Conservation (phyloP, 2,888 invertebrate species). For the Atherix ibis region DNA sequence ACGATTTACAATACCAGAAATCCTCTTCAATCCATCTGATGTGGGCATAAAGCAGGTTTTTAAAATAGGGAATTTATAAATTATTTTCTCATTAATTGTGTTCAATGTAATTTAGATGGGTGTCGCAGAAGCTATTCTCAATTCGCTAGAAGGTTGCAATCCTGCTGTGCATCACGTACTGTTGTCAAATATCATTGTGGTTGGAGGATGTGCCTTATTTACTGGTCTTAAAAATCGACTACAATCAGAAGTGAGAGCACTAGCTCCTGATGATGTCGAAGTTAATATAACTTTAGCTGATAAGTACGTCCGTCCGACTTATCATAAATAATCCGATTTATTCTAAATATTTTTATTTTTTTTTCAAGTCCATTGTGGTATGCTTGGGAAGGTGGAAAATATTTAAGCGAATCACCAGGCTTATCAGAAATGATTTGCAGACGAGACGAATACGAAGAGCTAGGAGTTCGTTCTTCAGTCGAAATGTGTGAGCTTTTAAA, state of each 20-base stretch:
- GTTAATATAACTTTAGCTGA: slow-evolving; percentile 55
- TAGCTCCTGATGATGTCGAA: slow-evolving; percentile 61
- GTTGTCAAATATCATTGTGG: slow-evolving; percentile 66
- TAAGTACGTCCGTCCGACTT: slow-evolving; percentile 37
- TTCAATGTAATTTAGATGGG: slow-evolving; percentile 49
- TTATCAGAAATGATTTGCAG: slow-evolving; percentile 60
- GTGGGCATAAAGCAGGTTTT: slow-evolving; percentile 67
- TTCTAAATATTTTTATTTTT: neutral
- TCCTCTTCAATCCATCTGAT: slow-evolving; percentile 87
- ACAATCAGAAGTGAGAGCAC: slow-evolving; percentile 57
- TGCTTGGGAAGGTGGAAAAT: slow-evolving; percentile 79
- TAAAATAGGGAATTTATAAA: too few relatives aligned
- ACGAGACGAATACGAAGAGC: slow-evolving; percentile 78
- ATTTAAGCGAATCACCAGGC: slow-evolving; percentile 53
- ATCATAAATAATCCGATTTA: neutral
- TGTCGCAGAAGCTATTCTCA: slow-evolving; percentile 72
- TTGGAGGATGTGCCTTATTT: slow-evolving; percentile 66
- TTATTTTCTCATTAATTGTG: slow-evolving; percentile 2
- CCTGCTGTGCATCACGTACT: slow-evolving; percentile 60
- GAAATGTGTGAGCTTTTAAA: slow-evolving; percentile 10
- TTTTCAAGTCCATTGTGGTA: slow-evolving; percentile 56
- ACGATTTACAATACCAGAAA: slow-evolving; percentile 85
- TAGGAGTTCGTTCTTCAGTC: slow-evolving; percentile 38
- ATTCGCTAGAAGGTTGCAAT: slow-evolving; percentile 59
- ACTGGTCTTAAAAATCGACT: slow-evolving; percentile 70